phyloP scores from a whole-genome alignment of 2,797 vertebrate genomes.

The Acridotheres tristis region DNA sequence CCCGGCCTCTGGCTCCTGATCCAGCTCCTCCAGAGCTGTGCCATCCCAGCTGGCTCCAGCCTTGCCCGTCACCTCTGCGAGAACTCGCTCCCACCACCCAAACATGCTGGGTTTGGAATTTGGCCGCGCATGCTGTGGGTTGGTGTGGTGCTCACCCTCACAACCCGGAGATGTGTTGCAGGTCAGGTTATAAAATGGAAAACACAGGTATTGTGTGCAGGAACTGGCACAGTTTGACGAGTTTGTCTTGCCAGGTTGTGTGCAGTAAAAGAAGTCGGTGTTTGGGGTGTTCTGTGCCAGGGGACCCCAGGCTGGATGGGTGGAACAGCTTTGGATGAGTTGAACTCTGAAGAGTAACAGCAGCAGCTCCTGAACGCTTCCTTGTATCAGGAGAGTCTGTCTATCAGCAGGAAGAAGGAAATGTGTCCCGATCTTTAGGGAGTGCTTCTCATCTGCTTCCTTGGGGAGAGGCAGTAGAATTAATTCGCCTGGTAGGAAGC shows the following conservation, averaged over 20 bases:
- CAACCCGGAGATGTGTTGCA: accelerated
- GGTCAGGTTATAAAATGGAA: background rate
- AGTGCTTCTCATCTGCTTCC: accelerated
- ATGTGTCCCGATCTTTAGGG: background rate
- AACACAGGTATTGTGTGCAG: accelerated
- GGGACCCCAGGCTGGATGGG: background rate
- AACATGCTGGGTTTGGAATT: accelerated
- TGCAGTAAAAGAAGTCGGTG: accelerated
- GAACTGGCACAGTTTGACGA: accelerated
- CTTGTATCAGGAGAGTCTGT: accelerated
- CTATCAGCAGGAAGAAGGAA: background rate
- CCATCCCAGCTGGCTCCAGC: accelerated
- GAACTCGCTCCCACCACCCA: accelerated
- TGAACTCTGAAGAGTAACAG: accelerated
- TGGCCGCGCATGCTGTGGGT: accelerated
- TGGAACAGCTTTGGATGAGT: background rate
- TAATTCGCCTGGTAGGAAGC: background rate
- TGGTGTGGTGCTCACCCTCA: accelerated
- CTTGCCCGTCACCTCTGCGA: accelerated
- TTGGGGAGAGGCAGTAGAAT: background rate
- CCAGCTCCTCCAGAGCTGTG: background rate
- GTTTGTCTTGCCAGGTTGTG: background rate
- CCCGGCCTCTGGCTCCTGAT: background rate
- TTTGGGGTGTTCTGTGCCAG: background rate
- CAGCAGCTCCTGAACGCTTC: accelerated